Conservation (phyloP, 2,113 vertebrate genomes). For the Epinephelus moara region DNA sequence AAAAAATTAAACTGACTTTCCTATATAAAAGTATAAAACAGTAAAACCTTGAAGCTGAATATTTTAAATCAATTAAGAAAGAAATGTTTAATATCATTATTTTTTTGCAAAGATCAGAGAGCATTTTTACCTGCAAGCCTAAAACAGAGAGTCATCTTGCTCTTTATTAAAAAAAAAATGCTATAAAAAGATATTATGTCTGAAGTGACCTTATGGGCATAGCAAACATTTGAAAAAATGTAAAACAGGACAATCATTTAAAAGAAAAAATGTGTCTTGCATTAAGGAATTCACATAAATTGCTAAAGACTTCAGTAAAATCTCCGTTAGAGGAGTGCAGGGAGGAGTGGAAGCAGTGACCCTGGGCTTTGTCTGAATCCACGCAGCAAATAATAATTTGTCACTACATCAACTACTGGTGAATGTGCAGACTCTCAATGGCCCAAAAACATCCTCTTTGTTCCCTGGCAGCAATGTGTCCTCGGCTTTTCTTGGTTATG, state of each 20-base stretch:
- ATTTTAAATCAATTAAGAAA: neutral
- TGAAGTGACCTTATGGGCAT: neutral
- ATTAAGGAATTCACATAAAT: neutral
- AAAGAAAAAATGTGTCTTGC: neutral
- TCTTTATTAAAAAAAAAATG: neutral
- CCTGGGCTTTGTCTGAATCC: conserved; percentile 43
- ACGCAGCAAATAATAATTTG: conserved; percentile 36
- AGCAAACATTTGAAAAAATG: neutral
- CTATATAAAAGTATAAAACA: neutral
- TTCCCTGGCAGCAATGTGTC: conserved; percentile 31
- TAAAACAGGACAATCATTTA: neutral
- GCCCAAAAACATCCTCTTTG: conserved; percentile 14
- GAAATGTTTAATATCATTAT: neutral
- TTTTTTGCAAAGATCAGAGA: neutral
- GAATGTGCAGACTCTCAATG: conserved; percentile 32
- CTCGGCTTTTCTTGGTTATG: conserved; percentile 34
- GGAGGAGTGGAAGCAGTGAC: conserved; percentile 31
- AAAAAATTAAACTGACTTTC: neutral
- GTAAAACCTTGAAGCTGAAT: neutral
- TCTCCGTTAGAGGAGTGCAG: neutral
- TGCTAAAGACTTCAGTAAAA: neutral
- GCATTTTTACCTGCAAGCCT: neutral
- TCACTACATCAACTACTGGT: conserved; percentile 44
- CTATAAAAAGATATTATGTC: neutral
- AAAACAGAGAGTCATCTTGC: neutral